Conservation (phyloP, 2,113 vertebrate genomes). For the Xerus inauris region DNA sequence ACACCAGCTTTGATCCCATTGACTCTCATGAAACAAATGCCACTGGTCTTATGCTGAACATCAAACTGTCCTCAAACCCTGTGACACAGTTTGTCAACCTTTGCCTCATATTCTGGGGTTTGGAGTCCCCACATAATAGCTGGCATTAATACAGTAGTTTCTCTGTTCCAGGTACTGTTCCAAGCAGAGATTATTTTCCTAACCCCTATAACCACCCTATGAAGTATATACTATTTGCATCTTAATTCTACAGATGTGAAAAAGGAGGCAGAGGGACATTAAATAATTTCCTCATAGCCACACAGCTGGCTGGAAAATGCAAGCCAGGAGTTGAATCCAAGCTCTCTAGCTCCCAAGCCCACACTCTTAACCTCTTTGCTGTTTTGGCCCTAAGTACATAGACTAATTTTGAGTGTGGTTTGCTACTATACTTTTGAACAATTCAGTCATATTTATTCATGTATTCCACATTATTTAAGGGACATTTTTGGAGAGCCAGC, state of each 20-base stretch:
- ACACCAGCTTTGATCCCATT: not conserved
- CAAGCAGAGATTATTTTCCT: not conserved
- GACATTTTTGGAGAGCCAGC: not conserved
- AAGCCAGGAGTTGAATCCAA: not conserved
- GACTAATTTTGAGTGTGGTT: not conserved
- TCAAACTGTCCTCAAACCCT: not conserved
- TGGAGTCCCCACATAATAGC: not conserved
- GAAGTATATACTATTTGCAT: not conserved
- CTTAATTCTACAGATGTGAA: not conserved
- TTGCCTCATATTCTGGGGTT: not conserved
- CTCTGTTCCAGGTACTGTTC: not conserved
- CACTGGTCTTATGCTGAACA: not conserved
- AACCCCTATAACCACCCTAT: not conserved
- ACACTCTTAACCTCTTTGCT: not conserved
- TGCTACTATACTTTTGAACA: not conserved
- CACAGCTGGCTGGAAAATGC: not conserved
- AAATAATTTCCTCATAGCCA: not conserved
- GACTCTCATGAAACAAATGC: not conserved
- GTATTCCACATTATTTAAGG: not conserved
- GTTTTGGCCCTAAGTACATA: not conserved
- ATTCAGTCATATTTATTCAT: not conserved
- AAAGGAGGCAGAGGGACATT: not conserved
- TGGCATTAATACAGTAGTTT: not conserved
- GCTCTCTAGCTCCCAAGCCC: not conserved
- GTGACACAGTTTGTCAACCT: not conserved